These are phyloP conservation scores for Leguminivora glycinivorella DNA, from an alignment of 1,140 invertebrate species.

Conservation along the genomic window DNA sequence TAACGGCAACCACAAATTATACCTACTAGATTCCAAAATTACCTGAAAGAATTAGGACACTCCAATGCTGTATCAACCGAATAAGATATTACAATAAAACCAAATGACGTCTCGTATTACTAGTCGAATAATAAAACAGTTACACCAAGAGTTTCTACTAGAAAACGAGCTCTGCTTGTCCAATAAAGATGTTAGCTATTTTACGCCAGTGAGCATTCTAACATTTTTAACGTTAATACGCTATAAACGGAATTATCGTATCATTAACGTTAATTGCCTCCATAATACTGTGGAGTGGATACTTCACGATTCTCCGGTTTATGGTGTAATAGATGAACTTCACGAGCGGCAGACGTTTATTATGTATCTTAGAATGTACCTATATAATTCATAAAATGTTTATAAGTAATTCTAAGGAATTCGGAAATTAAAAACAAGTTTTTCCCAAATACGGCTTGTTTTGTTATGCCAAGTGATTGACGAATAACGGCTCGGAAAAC, in stretches of 20 bases:
- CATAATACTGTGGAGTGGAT: not conserved
- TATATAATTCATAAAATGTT: too few species aligned
- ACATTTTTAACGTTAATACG: slow-evolving; percentile 1
- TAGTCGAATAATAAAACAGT: not conserved
- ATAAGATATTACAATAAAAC: too few species aligned
- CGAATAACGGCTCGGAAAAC: too few species aligned
- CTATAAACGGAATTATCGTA: slow-evolving; percentile 15
- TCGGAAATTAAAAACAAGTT: too few species aligned
- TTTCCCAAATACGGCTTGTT: too few species aligned
- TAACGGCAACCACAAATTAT: too few species aligned
- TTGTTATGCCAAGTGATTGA: too few species aligned
- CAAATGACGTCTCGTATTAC: not conserved
- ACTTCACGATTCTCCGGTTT: slow-evolving; percentile 10
- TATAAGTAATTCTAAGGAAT: too few species aligned
- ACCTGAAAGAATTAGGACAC: too few species aligned
- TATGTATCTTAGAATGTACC: too few species aligned
- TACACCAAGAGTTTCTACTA: not conserved
- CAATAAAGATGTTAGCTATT: not conserved
- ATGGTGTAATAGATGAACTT: slow-evolving; percentile 11
- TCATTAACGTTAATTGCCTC: slow-evolving; percentile 24
- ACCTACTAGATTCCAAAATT: too few species aligned
- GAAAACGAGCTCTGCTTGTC: not conserved
- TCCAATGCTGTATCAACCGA: too few species aligned
- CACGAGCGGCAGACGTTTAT: not conserved
- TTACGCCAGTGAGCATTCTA: not conserved